Conservation (phyloP, 2,888 invertebrate genomes). For the Euproctis similis region DNA sequence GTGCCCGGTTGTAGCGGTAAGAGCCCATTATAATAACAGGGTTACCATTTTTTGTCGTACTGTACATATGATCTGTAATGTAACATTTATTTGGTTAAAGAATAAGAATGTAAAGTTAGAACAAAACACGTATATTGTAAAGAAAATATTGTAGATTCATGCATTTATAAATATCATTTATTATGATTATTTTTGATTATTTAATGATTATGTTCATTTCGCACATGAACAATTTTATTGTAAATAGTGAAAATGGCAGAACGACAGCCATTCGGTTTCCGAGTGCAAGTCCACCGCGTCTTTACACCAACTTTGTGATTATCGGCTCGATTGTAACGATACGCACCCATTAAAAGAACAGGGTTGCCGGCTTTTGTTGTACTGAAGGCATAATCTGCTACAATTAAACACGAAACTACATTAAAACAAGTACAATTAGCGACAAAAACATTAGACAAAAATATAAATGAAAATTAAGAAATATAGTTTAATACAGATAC, state of each 20-base stretch:
- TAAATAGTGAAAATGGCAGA: constrained; percentile 5
- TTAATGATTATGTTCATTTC: constrained; percentile 9
- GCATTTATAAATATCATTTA: no score
- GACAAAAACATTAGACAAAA: no score
- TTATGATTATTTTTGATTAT: no score
- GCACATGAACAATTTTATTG: constrained; percentile 2
- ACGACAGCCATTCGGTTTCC: constrained; percentile 2
- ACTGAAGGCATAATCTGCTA: constrained; percentile 4
- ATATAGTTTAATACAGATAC: no score
- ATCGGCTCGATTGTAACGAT: constrained; percentile 18
- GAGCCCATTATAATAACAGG: constrained; percentile 2
- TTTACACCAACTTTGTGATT: constrained; percentile 5
- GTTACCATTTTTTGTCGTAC: no score
- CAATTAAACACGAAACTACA: no score
- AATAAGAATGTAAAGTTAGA: no score
- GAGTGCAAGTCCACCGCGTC: constrained; percentile 8
- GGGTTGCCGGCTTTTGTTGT: constrained; percentile 21
- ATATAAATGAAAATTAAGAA: no score
- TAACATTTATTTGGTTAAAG: no score
- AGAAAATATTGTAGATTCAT: background rate
- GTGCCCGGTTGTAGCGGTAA: constrained; percentile 10
- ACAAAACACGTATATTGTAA: no score
- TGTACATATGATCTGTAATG: no score
- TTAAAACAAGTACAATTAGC: background rate
- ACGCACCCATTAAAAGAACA: constrained; percentile 17